Conservation (phyloP, 2,888 invertebrate species). For the Polyommatus icarus region DNA sequence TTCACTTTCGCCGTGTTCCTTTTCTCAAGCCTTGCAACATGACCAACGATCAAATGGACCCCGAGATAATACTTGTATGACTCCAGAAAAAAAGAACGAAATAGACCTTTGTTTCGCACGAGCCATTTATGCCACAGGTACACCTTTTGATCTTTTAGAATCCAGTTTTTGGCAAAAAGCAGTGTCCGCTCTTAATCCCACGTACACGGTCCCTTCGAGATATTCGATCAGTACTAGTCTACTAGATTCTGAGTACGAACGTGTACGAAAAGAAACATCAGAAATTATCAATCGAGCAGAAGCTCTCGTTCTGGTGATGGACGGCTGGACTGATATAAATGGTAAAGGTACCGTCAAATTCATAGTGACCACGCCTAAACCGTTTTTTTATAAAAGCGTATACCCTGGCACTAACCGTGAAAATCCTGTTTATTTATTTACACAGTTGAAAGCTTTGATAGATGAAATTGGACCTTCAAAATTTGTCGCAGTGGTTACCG, state of each 20-base stretch:
- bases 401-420: too few species aligned
- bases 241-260: not conserved
- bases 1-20: not conserved
- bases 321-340: not conserved
- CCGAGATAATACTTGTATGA: not conserved
- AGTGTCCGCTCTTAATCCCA: too few species aligned
- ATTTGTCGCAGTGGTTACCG: not conserved
- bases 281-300: not conserved
- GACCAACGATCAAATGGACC: not conserved
- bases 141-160: too few species aligned
- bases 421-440: too few species aligned
- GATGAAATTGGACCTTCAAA: not conserved
- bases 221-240: not conserved
- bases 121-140: too few species aligned
- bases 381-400: not conserved
- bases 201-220: too few species aligned
- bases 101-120: too few species aligned
- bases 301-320: not conserved
- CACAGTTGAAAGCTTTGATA: too few species aligned
- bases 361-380: not conserved
- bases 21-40: not conserved
- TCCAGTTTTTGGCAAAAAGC: too few species aligned
- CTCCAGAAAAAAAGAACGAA: too few species aligned
- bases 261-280: not conserved
- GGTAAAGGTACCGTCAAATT: too few species aligned